A percentile compares a stretch with the other conserved stretches of the same genome.
Evolutionary conservation across 2,113 vertebrate species (phyloP).

Genomic region (Ovis canadensis): DNA sequence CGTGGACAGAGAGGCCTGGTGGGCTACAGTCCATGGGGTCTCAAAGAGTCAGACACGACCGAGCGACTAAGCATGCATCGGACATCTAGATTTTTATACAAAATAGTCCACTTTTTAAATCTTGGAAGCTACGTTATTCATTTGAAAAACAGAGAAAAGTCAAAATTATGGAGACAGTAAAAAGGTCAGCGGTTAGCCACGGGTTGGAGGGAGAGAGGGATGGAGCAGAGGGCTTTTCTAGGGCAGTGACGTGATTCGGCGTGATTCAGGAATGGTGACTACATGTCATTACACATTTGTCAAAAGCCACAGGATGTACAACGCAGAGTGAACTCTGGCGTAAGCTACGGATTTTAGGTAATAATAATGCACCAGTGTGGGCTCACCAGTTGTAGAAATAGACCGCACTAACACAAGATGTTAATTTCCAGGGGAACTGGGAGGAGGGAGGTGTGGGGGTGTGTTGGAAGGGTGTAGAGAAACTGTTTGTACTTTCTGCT

Average conservation of each 20-base stretch:
- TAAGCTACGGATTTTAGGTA: not conserved
- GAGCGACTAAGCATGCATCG: not conserved
- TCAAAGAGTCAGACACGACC: not conserved
- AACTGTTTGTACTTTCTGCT: not conserved
- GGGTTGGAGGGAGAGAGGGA: not conserved
- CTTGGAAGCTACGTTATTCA: not conserved
- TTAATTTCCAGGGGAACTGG: not conserved
- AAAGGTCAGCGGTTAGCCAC: not conserved
- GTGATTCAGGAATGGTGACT: fast-evolving
- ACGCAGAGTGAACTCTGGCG: not conserved
- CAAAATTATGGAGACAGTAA: not conserved
- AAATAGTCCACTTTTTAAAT: not conserved
- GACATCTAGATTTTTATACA: not conserved
- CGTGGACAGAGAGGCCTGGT: not conserved
- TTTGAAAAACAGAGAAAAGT: not conserved
- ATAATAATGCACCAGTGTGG: not conserved
- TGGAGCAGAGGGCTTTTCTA: not conserved
- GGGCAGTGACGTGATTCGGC: not conserved
- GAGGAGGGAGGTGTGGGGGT: fast-evolving
- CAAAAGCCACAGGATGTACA: not conserved
- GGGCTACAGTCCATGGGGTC: not conserved
- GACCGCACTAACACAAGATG: not conserved
- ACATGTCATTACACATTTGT: not conserved
- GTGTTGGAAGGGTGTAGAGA: not conserved
- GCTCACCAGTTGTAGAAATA: not conserved